Evolutionary conservation across 92 coral and sea anemone species (phyloP).

Genomic region (Metridium senile): DNA sequence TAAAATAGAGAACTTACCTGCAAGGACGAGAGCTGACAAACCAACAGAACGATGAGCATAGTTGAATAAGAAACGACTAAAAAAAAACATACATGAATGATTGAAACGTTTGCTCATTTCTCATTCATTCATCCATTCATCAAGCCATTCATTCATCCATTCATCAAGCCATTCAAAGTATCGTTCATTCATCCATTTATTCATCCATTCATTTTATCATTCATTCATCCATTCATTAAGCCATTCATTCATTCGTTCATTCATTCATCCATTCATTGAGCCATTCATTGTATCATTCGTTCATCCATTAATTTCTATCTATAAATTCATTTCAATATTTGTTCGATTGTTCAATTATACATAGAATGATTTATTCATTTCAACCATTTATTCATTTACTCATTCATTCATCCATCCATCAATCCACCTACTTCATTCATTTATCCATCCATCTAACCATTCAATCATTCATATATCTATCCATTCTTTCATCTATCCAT

Average conservation of each 20-base stretch:
- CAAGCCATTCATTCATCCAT: neutral
- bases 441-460: too few species aligned
- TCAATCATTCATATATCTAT: too few species aligned
- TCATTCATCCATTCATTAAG: neutral
- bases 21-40: conserved; percentile 39
- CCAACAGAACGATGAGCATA: conserved; percentile 68
- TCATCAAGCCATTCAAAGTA: too few species aligned
- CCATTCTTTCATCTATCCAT: too few species aligned
- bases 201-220: neutral
- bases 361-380: too few species aligned
- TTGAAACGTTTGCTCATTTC: neutral
- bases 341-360: too few species aligned
- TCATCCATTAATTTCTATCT: neutral
- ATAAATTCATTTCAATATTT: too few species aligned
- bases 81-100: neutral
- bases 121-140: neutral
- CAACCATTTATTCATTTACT: neutral
- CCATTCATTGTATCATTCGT: neutral
- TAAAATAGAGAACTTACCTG: conserved; percentile 29
- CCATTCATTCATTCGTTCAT: too few species aligned
- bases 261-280: too few species aligned
- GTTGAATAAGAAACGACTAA: conserved; percentile 66
- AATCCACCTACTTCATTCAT: too few species aligned
- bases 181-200: too few species aligned
- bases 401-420: conserved; percentile 8